Evolutionary conservation across 2,888 invertebrate species (phyloP).

Genomic region (Griposia aprilina): DNA sequence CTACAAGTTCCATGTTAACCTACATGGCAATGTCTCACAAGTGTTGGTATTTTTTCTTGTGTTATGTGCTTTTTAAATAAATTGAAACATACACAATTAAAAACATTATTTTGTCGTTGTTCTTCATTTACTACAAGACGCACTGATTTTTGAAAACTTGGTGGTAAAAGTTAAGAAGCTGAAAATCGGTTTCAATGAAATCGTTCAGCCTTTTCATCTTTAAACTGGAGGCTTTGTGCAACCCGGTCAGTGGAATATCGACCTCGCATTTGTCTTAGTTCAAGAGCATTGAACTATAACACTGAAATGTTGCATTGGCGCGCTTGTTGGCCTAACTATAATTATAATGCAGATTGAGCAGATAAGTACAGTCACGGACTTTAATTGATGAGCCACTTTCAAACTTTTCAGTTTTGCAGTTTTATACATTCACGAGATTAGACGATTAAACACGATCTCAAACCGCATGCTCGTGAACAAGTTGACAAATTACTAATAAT

Average conservation of each 20-base stretch:
- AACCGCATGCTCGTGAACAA: too few relatives aligned
- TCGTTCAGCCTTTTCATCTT: neutral
- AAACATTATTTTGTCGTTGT: neutral
- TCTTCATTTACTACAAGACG: neutral
- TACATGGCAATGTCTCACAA: conserved; percentile 15
- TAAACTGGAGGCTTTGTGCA: conserved; percentile 2
- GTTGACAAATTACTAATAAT: too few relatives aligned
- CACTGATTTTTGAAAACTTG: neutral
- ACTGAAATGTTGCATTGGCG: conserved; percentile 8
- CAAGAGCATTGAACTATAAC: conserved; percentile 45
- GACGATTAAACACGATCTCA: too few relatives aligned
- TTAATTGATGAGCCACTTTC: too few relatives aligned
- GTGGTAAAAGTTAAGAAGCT: neutral
- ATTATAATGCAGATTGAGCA: too few relatives aligned
- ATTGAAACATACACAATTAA: neutral
- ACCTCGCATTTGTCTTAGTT: conserved; percentile 30
- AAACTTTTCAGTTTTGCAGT: too few relatives aligned
- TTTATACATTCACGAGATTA: too few relatives aligned
- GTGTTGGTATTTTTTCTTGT: neutral
- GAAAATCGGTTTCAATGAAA: neutral
- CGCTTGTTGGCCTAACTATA: conserved; percentile 1
- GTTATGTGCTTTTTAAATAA: neutral
- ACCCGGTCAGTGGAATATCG: conserved; percentile 20
- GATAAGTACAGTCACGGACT: too few relatives aligned
- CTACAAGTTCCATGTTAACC: conserved; percentile 26